These are phyloP conservation scores for Eunapius fragilis DNA, from an alignment of 37 sponge, comb jelly and placozoan genomes.

Conservation along the genomic window DNA sequence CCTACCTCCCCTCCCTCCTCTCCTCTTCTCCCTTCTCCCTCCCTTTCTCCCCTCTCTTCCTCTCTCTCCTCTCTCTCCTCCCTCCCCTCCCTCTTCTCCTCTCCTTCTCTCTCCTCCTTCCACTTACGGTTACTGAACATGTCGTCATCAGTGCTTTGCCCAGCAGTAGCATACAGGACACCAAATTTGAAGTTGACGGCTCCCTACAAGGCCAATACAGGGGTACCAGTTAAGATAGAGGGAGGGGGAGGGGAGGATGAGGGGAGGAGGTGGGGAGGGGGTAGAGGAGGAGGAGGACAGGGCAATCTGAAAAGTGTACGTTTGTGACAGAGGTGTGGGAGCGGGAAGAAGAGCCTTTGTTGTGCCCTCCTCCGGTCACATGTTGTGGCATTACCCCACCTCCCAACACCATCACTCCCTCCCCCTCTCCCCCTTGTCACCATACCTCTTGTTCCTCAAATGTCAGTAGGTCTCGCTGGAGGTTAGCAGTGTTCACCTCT, in stretches of 20 bases:
- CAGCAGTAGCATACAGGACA: constrained; percentile 83
- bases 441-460: constrained; percentile 87
- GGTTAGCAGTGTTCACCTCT: constrained; percentile 32
- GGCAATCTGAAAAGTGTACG: not conserved
- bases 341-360: no score
- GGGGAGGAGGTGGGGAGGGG: no score
- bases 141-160: constrained; percentile 67
- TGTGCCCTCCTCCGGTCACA: no score
- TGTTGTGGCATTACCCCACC: no score
- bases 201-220: constrained; percentile 43
- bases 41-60: not conserved
- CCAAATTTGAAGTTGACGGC: constrained; percentile 95
- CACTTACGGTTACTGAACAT: not conserved
- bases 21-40: not conserved
- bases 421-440: not conserved
- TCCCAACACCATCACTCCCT: not conserved
- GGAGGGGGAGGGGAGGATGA: no score
- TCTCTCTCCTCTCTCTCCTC: not conserved
- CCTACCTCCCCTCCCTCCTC: not conserved
- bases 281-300: not conserved
- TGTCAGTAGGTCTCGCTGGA: constrained; percentile 81
- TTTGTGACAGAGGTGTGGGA: no score
- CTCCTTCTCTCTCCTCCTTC: not conserved
- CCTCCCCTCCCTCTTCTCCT: not conserved
- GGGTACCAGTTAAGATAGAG: no score